phyloP scores from a whole-genome alignment of 2,888 invertebrate genomes.

The Hipparchia semele region DNA sequence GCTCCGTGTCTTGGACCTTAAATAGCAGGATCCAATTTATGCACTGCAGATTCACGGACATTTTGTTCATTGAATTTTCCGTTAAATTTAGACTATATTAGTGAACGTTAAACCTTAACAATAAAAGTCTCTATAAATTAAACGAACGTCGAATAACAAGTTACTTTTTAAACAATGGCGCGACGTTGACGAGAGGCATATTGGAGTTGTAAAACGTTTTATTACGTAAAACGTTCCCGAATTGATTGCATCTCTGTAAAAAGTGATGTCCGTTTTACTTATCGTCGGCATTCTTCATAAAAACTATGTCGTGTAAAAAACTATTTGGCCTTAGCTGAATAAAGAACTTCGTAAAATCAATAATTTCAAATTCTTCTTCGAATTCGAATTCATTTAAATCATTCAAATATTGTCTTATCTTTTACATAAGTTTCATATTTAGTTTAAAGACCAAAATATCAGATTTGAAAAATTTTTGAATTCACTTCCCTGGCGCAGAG shows the following conservation, averaged over 20 bases:
- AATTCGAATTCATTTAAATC: too few species aligned
- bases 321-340: too few species aligned
- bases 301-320: background rate
- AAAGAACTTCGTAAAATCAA: too few species aligned
- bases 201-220: slow-evolving; percentile 72
- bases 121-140: slow-evolving; percentile 76
- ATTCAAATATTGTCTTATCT: too few species aligned
- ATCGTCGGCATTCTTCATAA: background rate
- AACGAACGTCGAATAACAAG: slow-evolving; percentile 66
- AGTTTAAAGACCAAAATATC: too few species aligned
- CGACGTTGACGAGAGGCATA: slow-evolving; percentile 67
- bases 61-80: slow-evolving; percentile 2
- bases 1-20: too few species aligned
- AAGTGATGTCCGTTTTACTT: background rate
- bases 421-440: too few species aligned
- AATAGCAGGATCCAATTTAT: too few species aligned
- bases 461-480: too few species aligned
- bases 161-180: slow-evolving; percentile 58
- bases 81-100: slow-evolving; percentile 51
- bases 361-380: too few species aligned
- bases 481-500: too few species aligned
- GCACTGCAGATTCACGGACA: background rate
- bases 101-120: slow-evolving; percentile 64
- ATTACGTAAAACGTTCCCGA: slow-evolving; percentile 66
- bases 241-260: slow-evolving; percentile 50